Evolutionary conservation across 92 coral and sea anemone species (phyloP).

Genomic region (Parazoanthus atlanticus): DNA sequence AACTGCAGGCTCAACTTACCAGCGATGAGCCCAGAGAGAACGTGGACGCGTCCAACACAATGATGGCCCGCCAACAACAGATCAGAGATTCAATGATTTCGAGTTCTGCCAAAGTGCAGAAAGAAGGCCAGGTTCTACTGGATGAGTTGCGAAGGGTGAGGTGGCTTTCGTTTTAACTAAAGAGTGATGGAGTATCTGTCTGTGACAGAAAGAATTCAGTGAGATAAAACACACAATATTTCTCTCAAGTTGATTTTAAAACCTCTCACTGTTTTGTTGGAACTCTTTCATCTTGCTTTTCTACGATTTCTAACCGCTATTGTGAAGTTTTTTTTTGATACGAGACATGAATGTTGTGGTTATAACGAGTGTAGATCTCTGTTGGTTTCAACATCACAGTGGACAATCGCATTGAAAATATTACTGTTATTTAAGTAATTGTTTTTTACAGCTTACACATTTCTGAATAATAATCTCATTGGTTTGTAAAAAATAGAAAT

Average conservation of each 20-base stretch:
- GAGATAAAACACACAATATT: not conserved
- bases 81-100: constrained; percentile 84
- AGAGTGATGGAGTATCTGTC: not conserved
- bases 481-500: not conserved
- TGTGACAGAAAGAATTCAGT: not conserved
- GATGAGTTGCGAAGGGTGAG: constrained; percentile 86
- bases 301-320: not conserved
- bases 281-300: not conserved
- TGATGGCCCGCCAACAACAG: constrained; percentile 90
- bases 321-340: not conserved
- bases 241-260: not conserved
- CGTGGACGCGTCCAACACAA: constrained; percentile 88
- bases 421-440: not conserved
- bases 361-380: not conserved
- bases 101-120: constrained; percentile 92
- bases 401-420: not conserved
- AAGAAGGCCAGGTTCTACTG: constrained; percentile 83
- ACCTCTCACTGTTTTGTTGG: not conserved
- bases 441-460: not conserved
- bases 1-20: constrained; percentile 86
- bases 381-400: not conserved
- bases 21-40: constrained; percentile 99
- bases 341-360: not conserved
- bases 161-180: not conserved
- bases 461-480: not conserved